phyloP scores from a whole-genome alignment of 2,888 invertebrate species.

The Folsomia candida region DNA sequence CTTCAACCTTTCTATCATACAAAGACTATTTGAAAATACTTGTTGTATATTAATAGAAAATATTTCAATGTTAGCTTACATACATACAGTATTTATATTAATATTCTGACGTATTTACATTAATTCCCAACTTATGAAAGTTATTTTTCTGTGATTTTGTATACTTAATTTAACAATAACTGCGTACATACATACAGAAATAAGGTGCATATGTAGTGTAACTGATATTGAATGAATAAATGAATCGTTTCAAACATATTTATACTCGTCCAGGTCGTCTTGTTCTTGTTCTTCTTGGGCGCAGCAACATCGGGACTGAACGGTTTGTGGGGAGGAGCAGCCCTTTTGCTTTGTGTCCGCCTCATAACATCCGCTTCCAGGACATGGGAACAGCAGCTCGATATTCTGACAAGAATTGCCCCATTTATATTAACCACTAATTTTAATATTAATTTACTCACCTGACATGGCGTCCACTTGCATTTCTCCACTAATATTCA shows the following conservation, averaged over 20 bases:
- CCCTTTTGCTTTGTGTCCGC: not conserved
- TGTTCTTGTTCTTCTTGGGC: not conserved
- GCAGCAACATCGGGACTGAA: not conserved
- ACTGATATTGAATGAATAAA: not conserved
- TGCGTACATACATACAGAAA: not conserved
- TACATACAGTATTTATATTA: too few species aligned
- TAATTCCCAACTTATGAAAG: too few species aligned
- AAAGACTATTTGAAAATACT: too few species aligned
- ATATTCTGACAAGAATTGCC: not conserved
- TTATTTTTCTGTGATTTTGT: not conserved
- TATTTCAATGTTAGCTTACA: too few species aligned
- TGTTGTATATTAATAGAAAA: too few species aligned
- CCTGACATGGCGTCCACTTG: constrained; percentile 1
- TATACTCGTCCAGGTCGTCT: not conserved
- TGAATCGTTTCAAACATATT: not conserved
- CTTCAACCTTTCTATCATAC: too few species aligned
- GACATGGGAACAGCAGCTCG: not conserved
- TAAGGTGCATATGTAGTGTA: too few species aligned
- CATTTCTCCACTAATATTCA: not conserved
- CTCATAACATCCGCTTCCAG: not conserved
- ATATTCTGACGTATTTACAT: too few species aligned
- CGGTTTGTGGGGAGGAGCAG: not conserved
- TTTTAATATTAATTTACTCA: too few species aligned
- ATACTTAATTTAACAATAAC: not conserved
- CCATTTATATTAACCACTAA: too few species aligned